A percentile compares a stretch with the other conserved stretches of the same genome.
These are phyloP conservation scores for Acanthiza pusilla DNA, from an alignment of 2,797 vertebrate species.

Conservation along the genomic window DNA sequence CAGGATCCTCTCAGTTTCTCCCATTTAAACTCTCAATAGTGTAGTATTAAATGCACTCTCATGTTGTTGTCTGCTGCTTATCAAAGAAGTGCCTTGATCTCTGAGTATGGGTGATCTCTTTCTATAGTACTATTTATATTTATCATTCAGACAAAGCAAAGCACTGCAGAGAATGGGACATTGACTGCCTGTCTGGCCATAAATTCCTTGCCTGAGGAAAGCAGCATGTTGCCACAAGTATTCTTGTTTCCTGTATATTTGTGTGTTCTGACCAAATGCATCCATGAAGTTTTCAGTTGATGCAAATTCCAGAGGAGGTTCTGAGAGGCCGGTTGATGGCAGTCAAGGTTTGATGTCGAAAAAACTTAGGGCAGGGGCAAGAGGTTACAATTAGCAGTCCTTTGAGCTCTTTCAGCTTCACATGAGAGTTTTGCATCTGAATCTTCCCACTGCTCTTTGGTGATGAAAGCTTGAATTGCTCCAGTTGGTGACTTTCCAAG, in stretches of 20 bases:
- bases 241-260: neutral
- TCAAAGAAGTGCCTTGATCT: neutral
- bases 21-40: neutral
- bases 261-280: neutral
- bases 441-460: neutral
- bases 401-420: neutral
- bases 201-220: neutral
- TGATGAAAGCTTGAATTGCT: neutral
- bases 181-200: neutral
- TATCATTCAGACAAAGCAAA: neutral
- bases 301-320: neutral
- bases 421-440: neutral
- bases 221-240: neutral
- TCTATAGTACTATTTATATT: neutral
- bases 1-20: neutral
- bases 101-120: neutral
- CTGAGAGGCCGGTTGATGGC: neutral
- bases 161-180: neutral
- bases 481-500: neutral
- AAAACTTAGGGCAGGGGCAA: neutral
- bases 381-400: neutral
- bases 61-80: neutral
- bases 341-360: neutral
- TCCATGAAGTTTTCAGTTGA: neutral
- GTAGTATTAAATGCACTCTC: neutral